Conservation (phyloP, 2,888 invertebrate genomes). For the Luperina testacea region DNA sequence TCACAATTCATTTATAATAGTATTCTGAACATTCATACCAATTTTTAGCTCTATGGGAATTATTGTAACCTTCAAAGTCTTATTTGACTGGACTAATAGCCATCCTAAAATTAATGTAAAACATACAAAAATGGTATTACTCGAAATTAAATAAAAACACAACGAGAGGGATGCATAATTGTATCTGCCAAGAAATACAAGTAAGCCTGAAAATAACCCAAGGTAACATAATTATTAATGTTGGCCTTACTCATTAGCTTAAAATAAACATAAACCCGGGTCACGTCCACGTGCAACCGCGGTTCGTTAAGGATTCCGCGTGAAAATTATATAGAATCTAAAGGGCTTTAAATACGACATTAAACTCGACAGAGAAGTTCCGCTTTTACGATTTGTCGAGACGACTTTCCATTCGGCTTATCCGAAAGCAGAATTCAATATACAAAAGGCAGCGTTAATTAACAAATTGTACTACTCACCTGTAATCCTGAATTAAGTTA, state of each 20-base stretch:
- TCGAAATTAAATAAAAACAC: slow-evolving; percentile 26
- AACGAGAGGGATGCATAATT: slow-evolving; percentile 22
- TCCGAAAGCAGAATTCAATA: slow-evolving; percentile 1
- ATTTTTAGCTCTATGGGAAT: too few relatives aligned
- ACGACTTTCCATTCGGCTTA: slow-evolving; percentile 25
- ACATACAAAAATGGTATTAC: neutral
- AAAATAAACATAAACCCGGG: slow-evolving; percentile 61
- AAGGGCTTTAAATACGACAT: slow-evolving; percentile 52
- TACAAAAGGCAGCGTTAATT: slow-evolving; percentile 4
- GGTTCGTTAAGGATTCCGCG: slow-evolving; percentile 68
- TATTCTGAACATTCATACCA: too few relatives aligned
- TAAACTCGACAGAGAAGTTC: slow-evolving; percentile 28
- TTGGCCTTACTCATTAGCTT: slow-evolving; percentile 58
- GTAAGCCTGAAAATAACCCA: slow-evolving; percentile 37
- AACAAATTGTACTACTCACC: slow-evolving; percentile 71
- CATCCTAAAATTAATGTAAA: neutral
- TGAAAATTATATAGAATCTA: slow-evolving; percentile 66
- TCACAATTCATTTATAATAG: too few relatives aligned
- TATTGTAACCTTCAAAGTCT: too few relatives aligned
- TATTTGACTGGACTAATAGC: too few relatives aligned
- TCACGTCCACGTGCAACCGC: slow-evolving; percentile 65
- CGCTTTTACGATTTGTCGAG: slow-evolving; percentile 36
- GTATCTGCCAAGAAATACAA: slow-evolving; percentile 23
- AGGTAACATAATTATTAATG: slow-evolving; percentile 52
- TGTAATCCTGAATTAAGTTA: slow-evolving; percentile 92